Evolutionary conservation across 1,140 invertebrate genomes (phyloP), one percentile per base, ranked within the genome.

Genomic region (Drosophila melanica): DNA sequence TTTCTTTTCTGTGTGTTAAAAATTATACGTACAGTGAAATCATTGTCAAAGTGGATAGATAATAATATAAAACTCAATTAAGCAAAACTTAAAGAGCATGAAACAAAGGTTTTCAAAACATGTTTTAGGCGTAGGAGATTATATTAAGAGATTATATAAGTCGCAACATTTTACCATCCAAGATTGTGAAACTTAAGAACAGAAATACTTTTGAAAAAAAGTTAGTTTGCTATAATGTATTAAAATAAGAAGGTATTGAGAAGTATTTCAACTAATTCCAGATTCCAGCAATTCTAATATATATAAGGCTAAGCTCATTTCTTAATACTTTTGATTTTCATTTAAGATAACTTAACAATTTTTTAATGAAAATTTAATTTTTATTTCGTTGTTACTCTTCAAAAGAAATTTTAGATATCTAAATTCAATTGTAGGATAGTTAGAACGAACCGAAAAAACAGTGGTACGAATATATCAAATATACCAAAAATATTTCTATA

Each of bases 391-490:
- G 3, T 33, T 33, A 12, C 20, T 7, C 6, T 20, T 23, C 18
- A 16, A 55, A 18, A 18, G 4, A n/a, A 11, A 54, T 6, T 20
- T 9, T 37, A 23, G 7, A 16, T 35, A 18, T 60, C 42, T 9
- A 42, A 57, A 35, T 45, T 45, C 11, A 20, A 60, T 30, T 47
- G 16, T 47, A 60, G 57, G 57, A 60, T 47, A 35, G 57, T 60
- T 60, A 37, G 42, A 60, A 18, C 14, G 57, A 55, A 12, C 16
- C 11, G 20, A 20, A 54, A 12, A 1, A 53, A 20, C 11, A 39
- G 1, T 39, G 10, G 10, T 53, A 16, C 9, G 30, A 20, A 47
- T 20, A 59, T n/a, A 14, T 42, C 18, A n/a, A 27, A 42, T 1
- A 4, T 1, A 6, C n/a, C n/a, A 41, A 39, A 2, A 12, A 1